Evolutionary conservation across 2,797 vertebrate species (phyloP), one percentile per base, ranked within the genome.

Genomic region (Amblyopsis hoosieri): DNA sequence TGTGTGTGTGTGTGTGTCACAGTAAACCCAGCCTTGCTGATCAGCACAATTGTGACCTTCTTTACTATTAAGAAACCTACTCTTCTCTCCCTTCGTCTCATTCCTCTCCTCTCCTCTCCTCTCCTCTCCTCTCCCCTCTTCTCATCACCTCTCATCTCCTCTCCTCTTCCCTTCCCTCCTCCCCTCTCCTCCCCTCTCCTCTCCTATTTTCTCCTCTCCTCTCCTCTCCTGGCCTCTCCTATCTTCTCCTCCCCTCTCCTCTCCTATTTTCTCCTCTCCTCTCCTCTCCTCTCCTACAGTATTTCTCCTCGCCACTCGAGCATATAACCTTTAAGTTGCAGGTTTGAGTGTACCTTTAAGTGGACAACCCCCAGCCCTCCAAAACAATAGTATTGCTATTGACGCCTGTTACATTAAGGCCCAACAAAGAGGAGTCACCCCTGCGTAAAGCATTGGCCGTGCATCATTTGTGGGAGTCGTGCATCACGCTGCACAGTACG

Each of bases 21-120:
- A 57, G 76, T 82, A 74, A 76, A 71, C 68, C 68, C 31, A 47
- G 45, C 62, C 65, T 72, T 58, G 66, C 78, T 83, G 63, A 80
- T 86, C 77, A 80, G 82, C 76, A 82, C 84, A 85, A 86, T 74
- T 85, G 84, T 84, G 87, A 84, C 89, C 87, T 86, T 79, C 63
- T 89, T 88, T 85, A 69, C 60, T 72, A 73, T 72, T 64, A 55
- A 82, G 74, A 62, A 71, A 66, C 73, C 82, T 77, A 60, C 57
- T 63, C 62, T 56, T 59, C 17, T 60, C 66, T 42, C 19, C 47
- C 29, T 29, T 63, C 64, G 57, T 78, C 75, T 72, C 55, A 17
- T 54, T n/a, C 59, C 65, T 45, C 12, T 51, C 45, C 13, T 46
- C 37, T 2, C 45, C 13, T 59, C 45, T n/a, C 52, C 13, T 42